Evolutionary conservation across 2,888 invertebrate species (phyloP).

Genomic region (Aphrophora alni): DNA sequence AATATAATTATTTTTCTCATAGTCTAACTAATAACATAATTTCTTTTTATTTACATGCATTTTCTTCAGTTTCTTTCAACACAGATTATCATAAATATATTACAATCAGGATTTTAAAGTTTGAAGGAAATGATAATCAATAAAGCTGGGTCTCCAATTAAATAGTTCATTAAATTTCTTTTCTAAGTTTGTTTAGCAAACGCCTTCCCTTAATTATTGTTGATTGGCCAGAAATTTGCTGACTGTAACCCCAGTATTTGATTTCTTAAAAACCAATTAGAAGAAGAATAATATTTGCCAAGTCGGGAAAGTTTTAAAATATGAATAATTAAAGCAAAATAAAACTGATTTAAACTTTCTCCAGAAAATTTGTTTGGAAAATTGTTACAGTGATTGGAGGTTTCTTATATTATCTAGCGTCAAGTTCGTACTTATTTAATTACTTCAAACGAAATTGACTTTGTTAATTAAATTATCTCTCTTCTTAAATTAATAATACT

Average conservation of each 20-base stretch:
- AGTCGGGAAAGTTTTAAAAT: not conserved
- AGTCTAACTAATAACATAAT: too few relatives aligned
- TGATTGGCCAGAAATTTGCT: slow-evolving; percentile 5
- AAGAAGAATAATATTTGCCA: not conserved
- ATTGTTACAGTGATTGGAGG: not conserved
- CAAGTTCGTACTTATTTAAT: not conserved
- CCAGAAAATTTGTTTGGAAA: not conserved
- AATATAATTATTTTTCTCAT: too few relatives aligned
- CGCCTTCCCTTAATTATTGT: not conserved
- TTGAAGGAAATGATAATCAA: not conserved
- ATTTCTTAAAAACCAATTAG: slow-evolving; percentile 4
- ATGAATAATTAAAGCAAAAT: not conserved
- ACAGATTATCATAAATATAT: too few relatives aligned
- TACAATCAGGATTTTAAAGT: not conserved
- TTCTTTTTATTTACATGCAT: too few relatives aligned
- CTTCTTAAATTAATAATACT: too few relatives aligned
- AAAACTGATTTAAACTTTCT: not conserved
- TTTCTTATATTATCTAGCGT: not conserved
- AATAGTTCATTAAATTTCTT: not conserved
- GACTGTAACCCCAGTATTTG: not conserved
- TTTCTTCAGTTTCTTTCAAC: too few relatives aligned
- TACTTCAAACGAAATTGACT: too few relatives aligned
- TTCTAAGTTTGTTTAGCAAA: not conserved
- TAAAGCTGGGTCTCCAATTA: not conserved
- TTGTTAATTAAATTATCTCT: too few relatives aligned